Percentiles rank a stretch among this genome's conserved stretches.
Evolutionary conservation across 2,888 invertebrate genomes (phyloP).

Genomic region (Cecidostiba fungosa): DNA sequence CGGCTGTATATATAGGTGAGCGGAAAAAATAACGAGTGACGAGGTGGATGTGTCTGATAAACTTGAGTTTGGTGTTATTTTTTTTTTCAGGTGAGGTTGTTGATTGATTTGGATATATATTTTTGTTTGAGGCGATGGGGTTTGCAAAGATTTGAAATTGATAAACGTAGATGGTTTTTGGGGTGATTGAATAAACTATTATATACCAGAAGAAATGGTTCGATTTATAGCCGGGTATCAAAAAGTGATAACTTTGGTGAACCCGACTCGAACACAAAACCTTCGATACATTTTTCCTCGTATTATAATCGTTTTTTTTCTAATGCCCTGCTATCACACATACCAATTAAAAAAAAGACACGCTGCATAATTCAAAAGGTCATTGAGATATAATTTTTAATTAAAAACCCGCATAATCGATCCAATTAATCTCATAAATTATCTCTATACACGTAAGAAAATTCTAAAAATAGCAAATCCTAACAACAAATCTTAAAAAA

Average conservation of each 20-base stretch:
- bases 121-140: neutral
- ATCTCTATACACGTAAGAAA: neutral
- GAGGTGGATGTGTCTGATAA: slow-evolving; percentile 37
- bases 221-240: neutral
- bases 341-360: neutral
- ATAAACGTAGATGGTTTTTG: neutral
- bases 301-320: neutral
- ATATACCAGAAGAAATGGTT: neutral
- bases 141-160: neutral
- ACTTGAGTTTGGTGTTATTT: slow-evolving; percentile 54
- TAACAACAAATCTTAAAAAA: neutral
- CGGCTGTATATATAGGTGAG: neutral
- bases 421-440: too few species aligned
- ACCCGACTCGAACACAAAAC: neutral
- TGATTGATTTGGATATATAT: too few species aligned
- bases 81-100: neutral
- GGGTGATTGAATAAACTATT: neutral
- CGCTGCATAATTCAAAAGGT: neutral
- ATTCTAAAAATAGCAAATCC: neutral
- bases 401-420: neutral
- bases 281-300: neutral
- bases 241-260: neutral
- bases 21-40: slow-evolving; percentile 33
- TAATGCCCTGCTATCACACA: neutral
- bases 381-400: neutral